phyloP scores from a whole-genome alignment of 2,113 vertebrate genomes.

The Agapornis roseicollis region DNA sequence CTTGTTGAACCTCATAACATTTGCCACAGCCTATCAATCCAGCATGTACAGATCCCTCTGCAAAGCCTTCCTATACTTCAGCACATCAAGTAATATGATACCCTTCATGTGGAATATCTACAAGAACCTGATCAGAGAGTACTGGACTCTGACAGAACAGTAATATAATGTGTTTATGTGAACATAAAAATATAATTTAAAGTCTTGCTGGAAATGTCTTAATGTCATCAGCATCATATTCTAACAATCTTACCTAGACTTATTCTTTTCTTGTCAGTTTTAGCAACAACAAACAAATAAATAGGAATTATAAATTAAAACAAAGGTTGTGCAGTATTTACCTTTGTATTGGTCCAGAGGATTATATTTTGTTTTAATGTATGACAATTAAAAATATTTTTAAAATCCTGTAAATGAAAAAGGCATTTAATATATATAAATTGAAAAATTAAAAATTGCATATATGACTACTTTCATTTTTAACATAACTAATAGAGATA shows the following conservation, averaged over 20 bases:
- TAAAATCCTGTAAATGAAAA: background rate
- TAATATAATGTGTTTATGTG: background rate
- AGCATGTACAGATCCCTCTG: too few relatives aligned
- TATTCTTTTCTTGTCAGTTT: background rate
- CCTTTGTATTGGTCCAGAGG: background rate
- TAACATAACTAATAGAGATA: background rate
- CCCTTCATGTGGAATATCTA: rapidly evolving
- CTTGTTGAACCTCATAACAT: too few relatives aligned
- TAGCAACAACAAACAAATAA: background rate
- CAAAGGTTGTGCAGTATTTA: background rate
- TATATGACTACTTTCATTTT: background rate
- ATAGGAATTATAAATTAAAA: background rate
- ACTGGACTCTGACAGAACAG: background rate
- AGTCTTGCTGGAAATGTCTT: background rate
- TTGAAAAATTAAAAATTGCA: background rate
- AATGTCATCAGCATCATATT: background rate
- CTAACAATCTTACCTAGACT: background rate
- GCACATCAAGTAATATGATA: too few relatives aligned
- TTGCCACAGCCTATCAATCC: too few relatives aligned
- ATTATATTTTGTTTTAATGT: background rate
- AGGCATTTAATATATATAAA: background rate
- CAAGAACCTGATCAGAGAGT: background rate
- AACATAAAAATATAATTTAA: background rate
- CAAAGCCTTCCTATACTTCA: too few relatives aligned
- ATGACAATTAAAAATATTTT: background rate